Evolutionary conservation across 1,140 invertebrate genomes (phyloP), one percentile per base, ranked within the genome.

Genomic region (Harpegnathos saltator): DNA sequence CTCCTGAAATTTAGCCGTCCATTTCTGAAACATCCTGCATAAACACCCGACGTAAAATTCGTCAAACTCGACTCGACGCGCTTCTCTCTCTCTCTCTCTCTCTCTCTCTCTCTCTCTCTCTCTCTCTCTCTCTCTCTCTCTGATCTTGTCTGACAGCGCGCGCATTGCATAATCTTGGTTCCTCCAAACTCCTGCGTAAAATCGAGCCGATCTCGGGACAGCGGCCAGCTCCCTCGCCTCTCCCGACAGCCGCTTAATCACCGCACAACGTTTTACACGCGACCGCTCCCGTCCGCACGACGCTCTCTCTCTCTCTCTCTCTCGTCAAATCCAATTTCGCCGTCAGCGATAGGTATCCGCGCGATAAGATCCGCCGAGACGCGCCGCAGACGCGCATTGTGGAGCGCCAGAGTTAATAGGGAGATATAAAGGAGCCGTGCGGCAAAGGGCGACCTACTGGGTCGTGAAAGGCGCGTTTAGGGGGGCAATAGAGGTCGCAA

Each of bases 351-450:
- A 77, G 48, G 61, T 68, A 48, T 52, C 14, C 22, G 3, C n/a
- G 38, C 61, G 74, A 77, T 77, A 77, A 73, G 71, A 86, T 86
- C 85, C 82, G 77, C 1, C 17, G 68, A 82, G 85, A 86, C 71
- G 24, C 29, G 63, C 72, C 14, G 58, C 65, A 19, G 85, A 74
- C 85, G 77, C 71, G 73, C 62, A 84, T 50, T 77, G 65, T 66
- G 17, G 52, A 83, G 61, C 77, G 73, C 50, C 56, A 24, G 24
- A 78, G 85, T 85, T 88, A 87, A 88, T 88, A 88, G 81, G 84
- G 9, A 59, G 75, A 56, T 52, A 88, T 82, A 87, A 87, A 88
- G 82, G n/a, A 65, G 56, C 22, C 81, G 50, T 77, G 74, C 50
- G 73, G 62, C 65, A 71, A 87, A 88, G 71, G 61, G 52, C 74